phyloP scores from a whole-genome alignment of 2,888 invertebrate genomes.

The Drosophila mimica region DNA sequence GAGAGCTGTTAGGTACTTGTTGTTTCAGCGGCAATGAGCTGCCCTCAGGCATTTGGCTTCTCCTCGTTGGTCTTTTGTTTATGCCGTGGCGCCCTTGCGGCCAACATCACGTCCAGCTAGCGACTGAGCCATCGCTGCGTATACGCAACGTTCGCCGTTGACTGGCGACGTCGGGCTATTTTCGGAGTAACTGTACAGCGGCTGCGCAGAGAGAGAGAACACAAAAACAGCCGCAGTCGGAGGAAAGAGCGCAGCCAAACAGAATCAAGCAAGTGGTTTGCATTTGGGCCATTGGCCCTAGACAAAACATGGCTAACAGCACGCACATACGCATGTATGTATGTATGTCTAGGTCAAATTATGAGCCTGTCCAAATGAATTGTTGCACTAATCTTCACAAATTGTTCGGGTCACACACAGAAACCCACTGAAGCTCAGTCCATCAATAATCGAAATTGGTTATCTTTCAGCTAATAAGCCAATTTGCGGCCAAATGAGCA shows the following conservation, averaged over 20 bases:
- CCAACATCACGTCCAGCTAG: constrained; percentile 80
- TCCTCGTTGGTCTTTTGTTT: constrained; percentile 40
- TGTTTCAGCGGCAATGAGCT: constrained; percentile 74
- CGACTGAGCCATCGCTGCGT: constrained; percentile 74
- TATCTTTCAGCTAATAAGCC: constrained; percentile 22
- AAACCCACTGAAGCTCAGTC: background rate
- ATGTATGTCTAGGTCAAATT: constrained; percentile 29
- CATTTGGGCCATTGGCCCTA: constrained; percentile 61
- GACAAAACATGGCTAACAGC: constrained; percentile 37
- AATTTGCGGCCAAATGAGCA: constrained; percentile 37
- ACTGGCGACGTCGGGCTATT: constrained; percentile 51
- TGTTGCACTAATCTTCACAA: constrained; percentile 22
- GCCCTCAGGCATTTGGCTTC: constrained; percentile 56
- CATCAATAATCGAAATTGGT: constrained; percentile 38
- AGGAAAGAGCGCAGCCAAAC: constrained; percentile 39
- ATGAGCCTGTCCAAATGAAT: constrained; percentile 32
- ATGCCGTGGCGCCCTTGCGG: constrained; percentile 78
- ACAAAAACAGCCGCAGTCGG: constrained; percentile 5
- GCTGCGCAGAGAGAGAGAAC: constrained; percentile 56
- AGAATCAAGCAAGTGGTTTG: constrained; percentile 79
- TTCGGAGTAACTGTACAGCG: constrained; percentile 68
- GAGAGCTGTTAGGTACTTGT: constrained; percentile 65
- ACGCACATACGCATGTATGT: background rate
- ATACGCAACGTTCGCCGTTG: constrained; percentile 64
- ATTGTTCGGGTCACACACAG: constrained; percentile 13